phyloP scores from a whole-genome alignment of 1,140 invertebrate species.

The Danaus melanippus region DNA sequence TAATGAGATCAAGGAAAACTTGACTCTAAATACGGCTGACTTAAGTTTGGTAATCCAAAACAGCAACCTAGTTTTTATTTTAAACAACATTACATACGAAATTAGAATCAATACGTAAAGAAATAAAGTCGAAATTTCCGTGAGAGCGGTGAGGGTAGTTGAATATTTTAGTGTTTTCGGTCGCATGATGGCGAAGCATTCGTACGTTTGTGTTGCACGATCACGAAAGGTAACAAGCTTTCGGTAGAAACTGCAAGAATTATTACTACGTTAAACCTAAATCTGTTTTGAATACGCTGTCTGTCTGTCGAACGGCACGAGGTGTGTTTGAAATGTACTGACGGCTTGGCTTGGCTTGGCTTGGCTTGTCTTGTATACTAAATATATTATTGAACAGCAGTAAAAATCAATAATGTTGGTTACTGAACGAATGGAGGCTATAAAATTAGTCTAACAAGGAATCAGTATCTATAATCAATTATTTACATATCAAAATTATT shows the following conservation, averaged over 20 bases:
- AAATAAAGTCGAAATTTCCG: conserved; percentile 9
- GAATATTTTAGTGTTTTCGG: conserved; percentile 22
- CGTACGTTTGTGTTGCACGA: conserved; percentile 11
- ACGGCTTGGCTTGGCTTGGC: too few species aligned
- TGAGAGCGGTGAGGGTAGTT: conserved; percentile 9
- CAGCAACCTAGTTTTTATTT: background rate
- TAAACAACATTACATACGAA: conserved; percentile 1
- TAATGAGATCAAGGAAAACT: conserved; percentile 11
- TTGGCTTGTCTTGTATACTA: too few species aligned
- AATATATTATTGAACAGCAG: too few species aligned
- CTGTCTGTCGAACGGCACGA: conserved; percentile 5
- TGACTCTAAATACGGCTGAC: conserved; percentile 7
- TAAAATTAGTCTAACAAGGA: too few species aligned
- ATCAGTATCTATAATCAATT: too few species aligned
- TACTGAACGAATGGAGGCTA: too few species aligned
- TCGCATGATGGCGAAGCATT: conserved; percentile 21
- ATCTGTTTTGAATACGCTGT: conserved; percentile 13
- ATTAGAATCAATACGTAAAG: conserved; percentile 1
- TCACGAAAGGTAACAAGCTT: conserved; percentile 22
- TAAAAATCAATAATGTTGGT: too few species aligned
- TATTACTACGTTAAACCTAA: conserved; percentile 7
- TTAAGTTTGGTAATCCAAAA: conserved; percentile 15
- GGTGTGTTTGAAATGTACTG: too few species aligned
- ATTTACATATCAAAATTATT: too few species aligned
- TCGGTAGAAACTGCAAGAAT: conserved; percentile 11